Conservation (phyloP, 2,113 vertebrate genomes). For the Riparia riparia region DNA sequence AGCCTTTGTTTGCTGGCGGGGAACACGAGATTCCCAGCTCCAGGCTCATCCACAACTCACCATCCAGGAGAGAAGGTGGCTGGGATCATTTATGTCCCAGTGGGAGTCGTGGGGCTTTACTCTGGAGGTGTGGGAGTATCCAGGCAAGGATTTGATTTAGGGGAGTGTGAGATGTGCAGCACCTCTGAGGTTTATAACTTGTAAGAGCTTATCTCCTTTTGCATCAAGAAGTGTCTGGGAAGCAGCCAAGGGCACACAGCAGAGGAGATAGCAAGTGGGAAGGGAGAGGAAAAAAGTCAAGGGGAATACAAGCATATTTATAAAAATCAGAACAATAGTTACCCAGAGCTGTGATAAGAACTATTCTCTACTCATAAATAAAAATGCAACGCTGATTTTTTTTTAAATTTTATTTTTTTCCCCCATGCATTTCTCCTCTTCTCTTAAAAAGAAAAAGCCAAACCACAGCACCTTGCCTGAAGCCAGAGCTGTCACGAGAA, state of each 20-base stretch:
- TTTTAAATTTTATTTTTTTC: background rate
- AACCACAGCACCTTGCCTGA: background rate
- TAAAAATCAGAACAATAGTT: conserved; percentile 67
- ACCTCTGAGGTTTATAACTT: conserved; percentile 3
- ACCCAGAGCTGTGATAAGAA: conserved; percentile 49
- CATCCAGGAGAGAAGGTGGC: background rate
- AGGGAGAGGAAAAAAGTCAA: conserved; percentile 62
- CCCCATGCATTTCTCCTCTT: background rate
- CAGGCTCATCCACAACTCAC: background rate
- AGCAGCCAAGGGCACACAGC: conserved; percentile 60
- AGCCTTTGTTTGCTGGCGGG: background rate
- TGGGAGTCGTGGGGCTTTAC: background rate
- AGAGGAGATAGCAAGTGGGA: conserved; percentile 17
- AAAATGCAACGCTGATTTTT: fast-evolving
- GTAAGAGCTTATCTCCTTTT: conserved; percentile 18
- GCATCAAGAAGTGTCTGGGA: conserved; percentile 39
- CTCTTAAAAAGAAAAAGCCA: background rate
- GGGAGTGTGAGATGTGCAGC: background rate
- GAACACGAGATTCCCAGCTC: fast-evolving
- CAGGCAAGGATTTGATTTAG: background rate
- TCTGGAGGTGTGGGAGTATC: background rate
- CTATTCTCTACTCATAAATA: conserved; percentile 19
- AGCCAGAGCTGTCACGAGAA: background rate
- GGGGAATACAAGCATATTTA: conserved; percentile 59
- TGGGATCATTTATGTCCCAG: background rate